Evolutionary conservation across 2,888 invertebrate species (phyloP), one percentile per base, ranked within the genome.

Genomic region (Proisotoma minuta): DNA sequence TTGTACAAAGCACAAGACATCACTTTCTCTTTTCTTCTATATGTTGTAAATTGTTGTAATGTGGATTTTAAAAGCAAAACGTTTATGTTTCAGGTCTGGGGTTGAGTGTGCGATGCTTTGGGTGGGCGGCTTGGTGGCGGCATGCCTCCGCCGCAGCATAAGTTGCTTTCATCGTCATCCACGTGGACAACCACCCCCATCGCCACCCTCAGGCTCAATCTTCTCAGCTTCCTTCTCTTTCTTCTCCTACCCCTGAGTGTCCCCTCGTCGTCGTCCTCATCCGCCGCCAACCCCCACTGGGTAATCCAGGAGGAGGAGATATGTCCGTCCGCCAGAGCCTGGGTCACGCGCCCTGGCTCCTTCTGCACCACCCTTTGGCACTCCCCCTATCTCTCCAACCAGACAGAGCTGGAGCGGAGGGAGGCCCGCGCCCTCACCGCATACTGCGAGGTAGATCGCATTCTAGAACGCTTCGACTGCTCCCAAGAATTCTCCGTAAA

Each of bases 41-140:
- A 22, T 34, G 29, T 10, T 15, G 48, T 47, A 18, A 15, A 18
- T 47, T 8, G 15, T 15, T 47, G 8, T 18, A 20, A 18, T n/a
- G n/a, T n/a, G n/a, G n/a, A n/a, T n/a, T n/a, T n/a, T n/a, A n/a
- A n/a, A n/a, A n/a, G n/a, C n/a, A n/a, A n/a, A 50, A 50, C 24
- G 50, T 23, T 28, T 28, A n/a, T 52, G 29, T 54, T 54, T 1
- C 60, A 66, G 62, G 65, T 57, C 50, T 65, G 57, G 65, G 62
- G 69, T 68, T 71, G 65, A 71, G 70, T 68, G 71, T 71, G 73
- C 73, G 71, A 73, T 73, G 73, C 71, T 71, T 73, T 70, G 73
- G 71, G 66, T 67, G 69, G 65, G 69, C 68, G 67, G 68, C 65
- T 69, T 70, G 70, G 69, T 67, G 73, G 71, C 71, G 73, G 73